These are phyloP conservation scores for Hippocampus guttulatus DNA, from an alignment of 2,113 vertebrate species.

Conservation along the genomic window DNA sequence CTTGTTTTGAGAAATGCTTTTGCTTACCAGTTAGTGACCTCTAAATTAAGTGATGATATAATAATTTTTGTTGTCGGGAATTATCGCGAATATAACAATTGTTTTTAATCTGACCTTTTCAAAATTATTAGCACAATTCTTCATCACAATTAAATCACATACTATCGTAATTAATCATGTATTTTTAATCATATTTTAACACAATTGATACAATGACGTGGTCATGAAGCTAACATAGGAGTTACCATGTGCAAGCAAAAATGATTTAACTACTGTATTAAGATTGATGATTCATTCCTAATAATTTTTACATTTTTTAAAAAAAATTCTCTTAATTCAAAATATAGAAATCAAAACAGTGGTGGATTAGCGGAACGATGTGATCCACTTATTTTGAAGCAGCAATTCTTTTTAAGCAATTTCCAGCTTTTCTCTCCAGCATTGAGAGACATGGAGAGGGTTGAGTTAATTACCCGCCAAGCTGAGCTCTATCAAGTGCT, in stretches of 20 bases:
- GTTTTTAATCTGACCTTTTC: not conserved
- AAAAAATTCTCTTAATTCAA: constrained; percentile 3
- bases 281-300: no score
- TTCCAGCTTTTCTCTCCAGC: constrained; percentile 41
- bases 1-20: not conserved
- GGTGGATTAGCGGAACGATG: constrained; percentile 8
- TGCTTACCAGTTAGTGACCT: not conserved
- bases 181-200: no score
- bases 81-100: no score
- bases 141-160: no score
- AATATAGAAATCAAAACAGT: not conserved
- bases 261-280: not conserved
- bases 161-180: no score
- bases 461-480: constrained; percentile 63
- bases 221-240: no score
- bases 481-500: constrained; percentile 61
- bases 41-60: not conserved
- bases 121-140: not conserved
- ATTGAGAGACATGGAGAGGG: constrained; percentile 34
- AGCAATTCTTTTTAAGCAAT: constrained; percentile 49
- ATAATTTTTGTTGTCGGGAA: not conserved
- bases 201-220: no score
- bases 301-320: not conserved
- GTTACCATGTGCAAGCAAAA: no score
- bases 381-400: constrained; percentile 39